A percentile compares a stretch with the other conserved stretches of the same genome.
Conservation (phyloP, 2,888 invertebrate genomes). For the Hipparchia sbordonii region DNA sequence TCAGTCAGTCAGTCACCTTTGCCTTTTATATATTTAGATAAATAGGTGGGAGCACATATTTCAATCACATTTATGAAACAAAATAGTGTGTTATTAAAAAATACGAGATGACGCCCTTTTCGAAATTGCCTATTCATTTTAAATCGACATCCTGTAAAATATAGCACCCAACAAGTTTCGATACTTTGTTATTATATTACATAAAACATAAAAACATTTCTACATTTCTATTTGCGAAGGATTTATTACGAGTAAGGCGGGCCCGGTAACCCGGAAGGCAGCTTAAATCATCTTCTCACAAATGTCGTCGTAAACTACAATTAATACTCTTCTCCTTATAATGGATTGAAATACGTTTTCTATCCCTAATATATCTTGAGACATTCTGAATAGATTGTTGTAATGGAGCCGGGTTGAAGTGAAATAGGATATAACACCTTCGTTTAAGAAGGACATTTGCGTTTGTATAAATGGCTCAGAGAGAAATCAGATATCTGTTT, state of each 20-base stretch:
- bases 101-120: too few relatives aligned
- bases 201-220: constrained; percentile 15
- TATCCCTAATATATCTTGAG: constrained; percentile 29
- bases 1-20: too few relatives aligned
- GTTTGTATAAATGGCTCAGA: not conserved
- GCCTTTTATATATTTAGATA: too few relatives aligned
- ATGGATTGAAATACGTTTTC: constrained; percentile 35
- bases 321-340: constrained; percentile 40
- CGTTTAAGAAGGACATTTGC: not conserved
- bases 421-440: constrained; percentile 17
- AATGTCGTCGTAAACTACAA: constrained; percentile 43
- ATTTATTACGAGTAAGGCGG: constrained; percentile 30
- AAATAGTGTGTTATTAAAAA: too few relatives aligned
- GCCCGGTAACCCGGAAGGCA: constrained; percentile 41
- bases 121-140: not conserved
- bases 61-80: too few relatives aligned
- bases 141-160: constrained; percentile 7
- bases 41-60: too few relatives aligned
- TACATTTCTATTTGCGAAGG: constrained; percentile 28
- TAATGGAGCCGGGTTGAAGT: constrained; percentile 19
- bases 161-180: not conserved
- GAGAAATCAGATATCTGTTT: not conserved
- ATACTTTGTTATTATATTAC: constrained; percentile 18
- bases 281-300: constrained; percentile 40
- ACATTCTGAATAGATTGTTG: constrained; percentile 25